These are phyloP conservation scores for Macrotis lagotis DNA, from an alignment of 2,113 vertebrate species.

Conservation along the genomic window DNA sequence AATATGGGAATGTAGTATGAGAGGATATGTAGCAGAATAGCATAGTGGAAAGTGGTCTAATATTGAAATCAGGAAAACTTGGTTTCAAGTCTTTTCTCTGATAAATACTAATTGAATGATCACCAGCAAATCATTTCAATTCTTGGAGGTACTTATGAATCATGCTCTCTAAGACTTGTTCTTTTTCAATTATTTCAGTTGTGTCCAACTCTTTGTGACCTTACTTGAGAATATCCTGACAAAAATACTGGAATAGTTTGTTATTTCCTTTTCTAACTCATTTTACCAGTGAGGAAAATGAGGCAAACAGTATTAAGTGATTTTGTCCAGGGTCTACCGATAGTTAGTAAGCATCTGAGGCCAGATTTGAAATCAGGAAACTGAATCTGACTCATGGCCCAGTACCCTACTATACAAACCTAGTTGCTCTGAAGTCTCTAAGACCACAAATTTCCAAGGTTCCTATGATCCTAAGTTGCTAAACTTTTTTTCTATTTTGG, in stretches of 20 bases:
- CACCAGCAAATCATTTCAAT: background rate
- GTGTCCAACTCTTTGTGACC: background rate
- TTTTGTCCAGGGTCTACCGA: background rate
- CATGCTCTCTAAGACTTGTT: background rate
- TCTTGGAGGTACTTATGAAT: background rate
- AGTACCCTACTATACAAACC: background rate
- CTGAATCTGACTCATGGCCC: background rate
- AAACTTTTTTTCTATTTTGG: background rate
- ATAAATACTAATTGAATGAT: background rate
- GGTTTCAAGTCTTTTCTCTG: background rate
- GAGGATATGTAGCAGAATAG: background rate
- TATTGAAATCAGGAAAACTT: background rate
- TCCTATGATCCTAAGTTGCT: background rate
- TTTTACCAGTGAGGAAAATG: background rate
- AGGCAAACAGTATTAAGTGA: background rate
- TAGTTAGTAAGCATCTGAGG: background rate
- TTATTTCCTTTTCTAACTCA: background rate
- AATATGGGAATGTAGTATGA: conserved; percentile 36
- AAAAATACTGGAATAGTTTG: background rate
- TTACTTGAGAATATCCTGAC: background rate
- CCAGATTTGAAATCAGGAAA: background rate
- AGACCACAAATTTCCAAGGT: background rate
- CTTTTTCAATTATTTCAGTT: background rate
- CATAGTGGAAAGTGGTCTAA: background rate
- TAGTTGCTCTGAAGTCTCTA: background rate